Evolutionary conservation across 30 jellyfish, hydroid and myxozoan genomes (phyloP).

Genomic region (Cassiopea andromeda): DNA sequence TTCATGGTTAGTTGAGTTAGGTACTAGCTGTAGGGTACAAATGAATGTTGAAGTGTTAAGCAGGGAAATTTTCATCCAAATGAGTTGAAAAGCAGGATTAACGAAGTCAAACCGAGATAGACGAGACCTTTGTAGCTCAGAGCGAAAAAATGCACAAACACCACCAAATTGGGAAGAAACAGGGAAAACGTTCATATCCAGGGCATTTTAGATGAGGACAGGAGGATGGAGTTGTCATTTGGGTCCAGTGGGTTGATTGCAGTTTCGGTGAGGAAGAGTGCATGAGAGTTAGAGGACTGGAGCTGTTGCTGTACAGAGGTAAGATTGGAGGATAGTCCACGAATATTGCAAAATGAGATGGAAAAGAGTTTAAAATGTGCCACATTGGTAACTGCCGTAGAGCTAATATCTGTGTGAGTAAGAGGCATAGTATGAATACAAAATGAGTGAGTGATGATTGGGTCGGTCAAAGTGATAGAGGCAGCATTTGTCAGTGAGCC

Average conservation of each 20-base stretch:
- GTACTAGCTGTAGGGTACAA: background rate
- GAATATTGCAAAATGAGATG: conserved; percentile 14
- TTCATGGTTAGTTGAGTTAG: too few relatives aligned
- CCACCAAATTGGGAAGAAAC: conserved; percentile 1
- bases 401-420: background rate
- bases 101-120: background rate
- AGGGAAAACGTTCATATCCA: background rate
- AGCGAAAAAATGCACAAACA: background rate
- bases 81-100: background rate
- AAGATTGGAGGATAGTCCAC: conserved; percentile 20
- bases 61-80: conserved; percentile 1
- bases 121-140: background rate
- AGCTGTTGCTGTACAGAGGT: conserved; percentile 11
- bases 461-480: conserved; percentile 3
- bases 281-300: background rate
- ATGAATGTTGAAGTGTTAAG: background rate
- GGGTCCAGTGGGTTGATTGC: background rate
- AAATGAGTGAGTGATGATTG: background rate
- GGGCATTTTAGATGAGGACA: conserved; percentile 11
- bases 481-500: background rate
- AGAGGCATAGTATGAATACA: background rate
- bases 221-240: background rate
- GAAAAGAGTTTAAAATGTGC: conserved; percentile 9
- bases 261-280: conserved; percentile 23
- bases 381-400: conserved; percentile 20